Percentiles rank a stretch among this genome's conserved stretches.
phyloP scores from a whole-genome alignment of 1,140 invertebrate species.

The Danaus melanippus region DNA sequence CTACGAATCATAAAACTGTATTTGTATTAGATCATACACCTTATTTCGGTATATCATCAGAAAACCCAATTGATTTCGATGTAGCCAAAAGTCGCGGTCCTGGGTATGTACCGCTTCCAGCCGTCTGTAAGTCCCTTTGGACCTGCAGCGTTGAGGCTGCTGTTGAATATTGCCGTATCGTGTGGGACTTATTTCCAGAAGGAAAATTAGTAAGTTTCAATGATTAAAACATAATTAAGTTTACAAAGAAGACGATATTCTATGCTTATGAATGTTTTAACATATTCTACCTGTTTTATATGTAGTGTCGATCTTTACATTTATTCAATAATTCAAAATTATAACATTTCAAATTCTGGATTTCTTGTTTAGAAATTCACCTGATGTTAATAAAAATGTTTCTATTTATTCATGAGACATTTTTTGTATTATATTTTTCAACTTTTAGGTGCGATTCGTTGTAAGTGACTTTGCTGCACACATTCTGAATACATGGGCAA shows the following conservation, averaged over 20 bases:
- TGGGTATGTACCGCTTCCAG: slow-evolving; percentile 76
- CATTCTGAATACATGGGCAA: slow-evolving; percentile 86
- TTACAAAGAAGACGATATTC: too few species aligned
- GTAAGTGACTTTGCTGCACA: slow-evolving; percentile 86
- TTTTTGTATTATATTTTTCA: slow-evolving; percentile 15
- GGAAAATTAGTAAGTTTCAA: slow-evolving; percentile 81
- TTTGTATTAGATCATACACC: slow-evolving; percentile 95
- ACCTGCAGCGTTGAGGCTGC: slow-evolving; percentile 95
- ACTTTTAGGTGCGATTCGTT: slow-evolving; percentile 84
- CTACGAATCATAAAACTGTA: slow-evolving; percentile 91
- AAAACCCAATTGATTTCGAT: slow-evolving; percentile 91
- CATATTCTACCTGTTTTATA: too few species aligned
- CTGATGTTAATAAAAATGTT: too few species aligned
- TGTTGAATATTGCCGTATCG: slow-evolving; percentile 95
- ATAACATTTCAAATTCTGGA: too few species aligned
- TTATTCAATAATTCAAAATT: too few species aligned
- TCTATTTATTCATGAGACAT: neutral
- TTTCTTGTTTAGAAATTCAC: too few species aligned
- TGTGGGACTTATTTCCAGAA: slow-evolving; percentile 95
- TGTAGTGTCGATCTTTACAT: too few species aligned
- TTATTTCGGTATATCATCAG: slow-evolving; percentile 89
- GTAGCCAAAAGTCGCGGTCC: slow-evolving; percentile 80
- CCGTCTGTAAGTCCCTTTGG: slow-evolving; percentile 93
- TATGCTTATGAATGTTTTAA: too few species aligned
- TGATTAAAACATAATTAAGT: neutral